Evolutionary conservation across 2,113 vertebrate species (phyloP).

Genomic region (Prochilodus magdalenae): DNA sequence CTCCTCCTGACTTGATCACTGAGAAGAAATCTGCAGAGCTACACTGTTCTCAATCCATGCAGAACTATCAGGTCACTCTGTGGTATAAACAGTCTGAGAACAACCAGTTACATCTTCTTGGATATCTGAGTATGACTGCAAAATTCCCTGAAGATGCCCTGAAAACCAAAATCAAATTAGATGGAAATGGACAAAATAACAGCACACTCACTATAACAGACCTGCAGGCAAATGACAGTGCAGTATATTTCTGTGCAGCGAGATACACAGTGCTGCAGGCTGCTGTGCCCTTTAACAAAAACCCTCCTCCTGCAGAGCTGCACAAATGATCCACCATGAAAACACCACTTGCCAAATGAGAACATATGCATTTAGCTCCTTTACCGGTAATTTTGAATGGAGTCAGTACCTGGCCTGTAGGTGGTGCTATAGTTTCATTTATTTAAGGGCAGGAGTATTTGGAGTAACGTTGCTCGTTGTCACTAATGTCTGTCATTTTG

Average conservation of each 20-base stretch:
- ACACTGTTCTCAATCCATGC: constrained; percentile 11
- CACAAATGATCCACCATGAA: not conserved
- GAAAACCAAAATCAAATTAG: constrained; percentile 7
- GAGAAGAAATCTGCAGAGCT: constrained; percentile 6
- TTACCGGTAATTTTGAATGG: too few relatives aligned
- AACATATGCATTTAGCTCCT: too few relatives aligned
- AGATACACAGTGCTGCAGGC: constrained; percentile 16
- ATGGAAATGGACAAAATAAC: constrained; percentile 10
- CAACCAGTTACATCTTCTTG: constrained; percentile 7
- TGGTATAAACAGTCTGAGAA: constrained; percentile 36
- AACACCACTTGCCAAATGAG: too few relatives aligned
- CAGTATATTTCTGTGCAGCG: constrained; percentile 33
- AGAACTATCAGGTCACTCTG: constrained; percentile 9
- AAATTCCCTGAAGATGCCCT: not conserved
- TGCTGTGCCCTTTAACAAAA: not conserved
- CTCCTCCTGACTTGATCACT: constrained; percentile 16
- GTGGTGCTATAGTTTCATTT: not conserved
- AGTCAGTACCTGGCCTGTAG: too few relatives aligned
- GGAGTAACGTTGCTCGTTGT: too few relatives aligned
- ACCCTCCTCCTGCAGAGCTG: not conserved
- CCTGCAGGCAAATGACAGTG: constrained; percentile 32
- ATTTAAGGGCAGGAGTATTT: not conserved
- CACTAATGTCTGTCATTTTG: too few relatives aligned
- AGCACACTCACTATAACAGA: constrained; percentile 15
- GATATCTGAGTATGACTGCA: constrained; percentile 13